Conservation (phyloP, 2,888 invertebrate genomes). For the Cordilura impudica region DNA sequence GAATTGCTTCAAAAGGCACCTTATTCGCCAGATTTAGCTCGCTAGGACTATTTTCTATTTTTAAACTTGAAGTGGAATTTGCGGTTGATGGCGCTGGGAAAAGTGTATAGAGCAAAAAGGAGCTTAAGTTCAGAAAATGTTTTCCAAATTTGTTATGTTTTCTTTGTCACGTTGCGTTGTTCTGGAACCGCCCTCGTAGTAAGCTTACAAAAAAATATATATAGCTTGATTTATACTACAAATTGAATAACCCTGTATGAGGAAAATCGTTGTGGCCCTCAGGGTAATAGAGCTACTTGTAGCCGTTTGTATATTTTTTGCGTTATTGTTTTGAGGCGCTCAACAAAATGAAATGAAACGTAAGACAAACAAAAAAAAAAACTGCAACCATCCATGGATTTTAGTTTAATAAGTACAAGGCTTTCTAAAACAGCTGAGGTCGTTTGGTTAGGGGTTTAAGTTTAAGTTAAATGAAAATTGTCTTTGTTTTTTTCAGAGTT, state of each 20-base stretch:
- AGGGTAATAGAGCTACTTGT: conserved; percentile 45
- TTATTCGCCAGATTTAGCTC: no score
- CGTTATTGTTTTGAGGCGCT: conserved; percentile 49
- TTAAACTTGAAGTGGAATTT: no score
- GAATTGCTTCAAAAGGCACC: no score
- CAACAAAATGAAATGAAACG: conserved; percentile 46
- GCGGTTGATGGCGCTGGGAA: no score
- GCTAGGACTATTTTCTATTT: no score
- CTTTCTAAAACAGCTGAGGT: conserved; percentile 70
- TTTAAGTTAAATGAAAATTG: conserved; percentile 56
- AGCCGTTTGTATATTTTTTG: conserved; percentile 9
- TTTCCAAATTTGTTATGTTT: no score
- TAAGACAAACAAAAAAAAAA: conserved; percentile 37
- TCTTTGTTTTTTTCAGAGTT: no score
- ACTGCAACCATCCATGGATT: conserved; percentile 67
- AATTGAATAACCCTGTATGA: conserved; percentile 17
- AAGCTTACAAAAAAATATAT: no score
- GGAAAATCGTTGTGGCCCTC: conserved; percentile 2
- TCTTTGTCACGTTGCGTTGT: no score
- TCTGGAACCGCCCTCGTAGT: no score
- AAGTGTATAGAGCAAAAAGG: no score
- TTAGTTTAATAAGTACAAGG: conserved; percentile 73
- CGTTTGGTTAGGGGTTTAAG: conserved; percentile 33
- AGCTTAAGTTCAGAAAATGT: no score
- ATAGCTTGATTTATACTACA: background rate